Conservation (phyloP, 2,113 vertebrate genomes). For the Ammodramus savannarum region DNA sequence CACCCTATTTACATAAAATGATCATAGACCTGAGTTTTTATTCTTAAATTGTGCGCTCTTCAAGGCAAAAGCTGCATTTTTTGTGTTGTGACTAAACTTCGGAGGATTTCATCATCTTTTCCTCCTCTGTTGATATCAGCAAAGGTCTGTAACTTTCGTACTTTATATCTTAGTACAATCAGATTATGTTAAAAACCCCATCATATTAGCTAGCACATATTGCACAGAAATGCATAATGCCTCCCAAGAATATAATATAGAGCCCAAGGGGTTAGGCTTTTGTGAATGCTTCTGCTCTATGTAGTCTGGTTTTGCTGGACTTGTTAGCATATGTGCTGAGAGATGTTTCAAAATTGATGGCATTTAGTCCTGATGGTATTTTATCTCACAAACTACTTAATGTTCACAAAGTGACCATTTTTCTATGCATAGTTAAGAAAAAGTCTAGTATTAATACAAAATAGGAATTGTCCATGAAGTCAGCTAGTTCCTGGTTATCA, state of each 20-base stretch:
- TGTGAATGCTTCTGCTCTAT: not conserved
- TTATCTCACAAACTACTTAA: not conserved
- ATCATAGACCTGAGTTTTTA: conserved; percentile 47
- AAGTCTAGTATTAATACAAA: not conserved
- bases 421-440: not conserved
- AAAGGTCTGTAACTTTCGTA: conserved; percentile 28
- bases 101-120: conserved; percentile 56
- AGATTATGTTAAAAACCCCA: not conserved
- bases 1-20: not conserved
- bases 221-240: not conserved
- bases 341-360: not conserved
- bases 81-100: conserved; percentile 58
- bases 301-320: not conserved
- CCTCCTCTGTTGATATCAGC: conserved; percentile 29
- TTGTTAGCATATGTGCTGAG: not conserved
- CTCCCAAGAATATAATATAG: not conserved
- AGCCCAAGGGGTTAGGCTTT: not conserved
- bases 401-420: not conserved
- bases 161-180: conserved; percentile 30
- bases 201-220: not conserved
- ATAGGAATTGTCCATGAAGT: not conserved
- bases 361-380: not conserved
- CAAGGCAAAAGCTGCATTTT: conserved; percentile 8
- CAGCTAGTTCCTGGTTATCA: conserved; percentile 10
- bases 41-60: conserved; percentile 27